Conservation (phyloP, 2,888 invertebrate species). For the Artemia sp. region DNA sequence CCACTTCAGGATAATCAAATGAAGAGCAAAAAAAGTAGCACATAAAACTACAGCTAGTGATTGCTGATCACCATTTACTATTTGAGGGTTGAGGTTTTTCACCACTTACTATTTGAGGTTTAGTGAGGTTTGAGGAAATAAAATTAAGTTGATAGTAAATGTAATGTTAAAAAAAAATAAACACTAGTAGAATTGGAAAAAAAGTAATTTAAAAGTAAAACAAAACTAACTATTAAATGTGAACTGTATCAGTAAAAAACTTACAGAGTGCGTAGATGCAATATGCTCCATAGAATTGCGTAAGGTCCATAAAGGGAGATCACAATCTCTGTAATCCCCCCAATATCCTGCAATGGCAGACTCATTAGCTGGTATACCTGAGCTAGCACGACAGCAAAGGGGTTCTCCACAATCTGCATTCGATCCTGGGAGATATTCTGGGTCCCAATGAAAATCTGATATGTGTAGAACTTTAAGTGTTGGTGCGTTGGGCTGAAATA, state of each 20-base stretch:
- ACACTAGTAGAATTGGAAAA: no score
- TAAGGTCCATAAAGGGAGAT: constrained; percentile 50
- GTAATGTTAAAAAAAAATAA: no score
- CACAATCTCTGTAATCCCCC: constrained; percentile 64
- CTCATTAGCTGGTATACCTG: constrained; percentile 30
- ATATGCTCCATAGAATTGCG: constrained; percentile 49
- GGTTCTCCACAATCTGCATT: constrained; percentile 55
- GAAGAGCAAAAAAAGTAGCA: no score
- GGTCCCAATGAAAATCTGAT: constrained; percentile 63
- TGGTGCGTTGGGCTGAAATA: constrained; percentile 8
- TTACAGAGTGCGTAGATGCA: constrained; percentile 38
- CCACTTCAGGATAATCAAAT: no score
- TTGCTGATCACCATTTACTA: no score
- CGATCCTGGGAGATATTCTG: constrained; percentile 46
- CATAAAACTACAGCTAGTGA: no score
- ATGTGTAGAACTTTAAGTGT: constrained; percentile 43
- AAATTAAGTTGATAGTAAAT: no score
- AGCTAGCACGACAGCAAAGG: constrained; percentile 52
- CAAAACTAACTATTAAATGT: no score
- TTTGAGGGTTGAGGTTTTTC: no score
- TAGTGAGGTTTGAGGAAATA: no score
- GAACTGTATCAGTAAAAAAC: neutral
- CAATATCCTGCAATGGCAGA: constrained; percentile 47
- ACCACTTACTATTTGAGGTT: no score
- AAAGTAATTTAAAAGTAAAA: no score